Percentiles rank a stretch among this genome's conserved stretches.
Evolutionary conservation across 2,113 vertebrate species (phyloP).

Genomic region (Morone chrysops): DNA sequence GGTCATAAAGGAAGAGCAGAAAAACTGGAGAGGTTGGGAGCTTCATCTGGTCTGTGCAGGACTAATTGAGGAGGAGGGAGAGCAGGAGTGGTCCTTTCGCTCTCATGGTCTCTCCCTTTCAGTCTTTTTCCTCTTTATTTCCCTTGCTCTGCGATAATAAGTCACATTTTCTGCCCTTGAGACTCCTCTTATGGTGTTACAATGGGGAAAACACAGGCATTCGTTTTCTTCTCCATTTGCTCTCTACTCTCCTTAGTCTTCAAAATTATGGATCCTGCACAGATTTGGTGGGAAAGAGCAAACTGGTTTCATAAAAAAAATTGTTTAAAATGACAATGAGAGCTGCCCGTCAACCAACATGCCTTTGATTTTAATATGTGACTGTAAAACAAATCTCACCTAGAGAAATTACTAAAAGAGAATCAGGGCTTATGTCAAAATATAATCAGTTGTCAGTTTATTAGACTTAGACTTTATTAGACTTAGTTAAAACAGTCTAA

Average conservation of each 20-base stretch:
- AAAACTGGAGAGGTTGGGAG: conserved; percentile 67
- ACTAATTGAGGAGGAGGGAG: conserved; percentile 75
- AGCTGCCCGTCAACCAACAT: neutral
- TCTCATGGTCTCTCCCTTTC: conserved; percentile 70
- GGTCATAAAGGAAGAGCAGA: conserved; percentile 63
- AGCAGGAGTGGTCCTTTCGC: conserved; percentile 71
- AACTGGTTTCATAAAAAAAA: neutral
- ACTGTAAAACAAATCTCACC: neutral
- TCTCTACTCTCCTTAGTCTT: conserved; percentile 15
- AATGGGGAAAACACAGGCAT: conserved; percentile 56
- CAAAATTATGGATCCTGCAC: conserved; percentile 30
- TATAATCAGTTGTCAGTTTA: too few species aligned
- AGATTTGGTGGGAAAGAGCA: conserved; percentile 13
- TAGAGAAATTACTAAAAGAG: neutral
- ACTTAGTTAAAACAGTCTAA: neutral
- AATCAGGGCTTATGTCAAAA: neutral
- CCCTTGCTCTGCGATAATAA: conserved; percentile 73
- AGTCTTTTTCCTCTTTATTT: conserved; percentile 64
- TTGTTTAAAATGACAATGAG: neutral
- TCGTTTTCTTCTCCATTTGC: conserved; percentile 23
- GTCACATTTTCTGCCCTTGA: conserved; percentile 81
- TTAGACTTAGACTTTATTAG: too few species aligned
- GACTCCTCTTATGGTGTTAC: conserved; percentile 66
- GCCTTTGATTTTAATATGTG: neutral
- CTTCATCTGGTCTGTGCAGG: conserved; percentile 64